These are phyloP conservation scores for Margarornis squamiger DNA, from an alignment of 2,797 vertebrate genomes.

Conservation along the genomic window DNA sequence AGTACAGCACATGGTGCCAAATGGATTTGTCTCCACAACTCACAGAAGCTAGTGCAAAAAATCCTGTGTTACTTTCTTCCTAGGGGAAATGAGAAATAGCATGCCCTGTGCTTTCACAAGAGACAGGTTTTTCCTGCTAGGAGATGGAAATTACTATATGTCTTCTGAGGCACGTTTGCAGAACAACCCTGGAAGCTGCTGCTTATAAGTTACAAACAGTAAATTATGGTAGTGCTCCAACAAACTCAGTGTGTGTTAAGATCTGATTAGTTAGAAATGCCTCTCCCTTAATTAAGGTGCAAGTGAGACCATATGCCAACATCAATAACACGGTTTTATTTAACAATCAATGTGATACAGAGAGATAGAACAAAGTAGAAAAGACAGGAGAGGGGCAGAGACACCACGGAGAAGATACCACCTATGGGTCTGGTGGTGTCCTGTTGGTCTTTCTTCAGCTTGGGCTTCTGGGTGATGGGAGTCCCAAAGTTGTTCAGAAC, in stretches of 20 bases:
- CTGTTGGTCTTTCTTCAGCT: background rate
- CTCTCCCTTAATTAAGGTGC: background rate
- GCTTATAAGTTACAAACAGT: background rate
- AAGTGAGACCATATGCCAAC: background rate
- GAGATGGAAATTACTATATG: background rate
- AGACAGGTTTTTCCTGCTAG: background rate
- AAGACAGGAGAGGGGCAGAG: background rate
- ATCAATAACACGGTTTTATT: background rate
- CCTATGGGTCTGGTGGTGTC: background rate
- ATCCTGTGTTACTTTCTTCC: background rate
- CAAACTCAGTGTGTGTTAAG: background rate
- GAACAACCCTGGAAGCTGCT: background rate
- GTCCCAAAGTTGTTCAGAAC: background rate
- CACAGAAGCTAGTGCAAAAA: background rate
- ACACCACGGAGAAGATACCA: background rate
- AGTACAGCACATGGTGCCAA: background rate
- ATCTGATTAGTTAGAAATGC: background rate
- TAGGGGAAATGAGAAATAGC: background rate
- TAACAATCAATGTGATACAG: background rate
- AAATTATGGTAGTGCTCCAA: background rate
- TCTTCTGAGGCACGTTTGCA: background rate
- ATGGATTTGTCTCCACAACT: background rate
- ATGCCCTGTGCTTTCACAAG: background rate
- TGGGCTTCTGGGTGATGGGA: background rate
- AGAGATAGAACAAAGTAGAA: background rate